Base-by-base conservation (phyloP, 53 echinoderm and acorn worm genomes). In the Actinopyga echinites region DNA sequence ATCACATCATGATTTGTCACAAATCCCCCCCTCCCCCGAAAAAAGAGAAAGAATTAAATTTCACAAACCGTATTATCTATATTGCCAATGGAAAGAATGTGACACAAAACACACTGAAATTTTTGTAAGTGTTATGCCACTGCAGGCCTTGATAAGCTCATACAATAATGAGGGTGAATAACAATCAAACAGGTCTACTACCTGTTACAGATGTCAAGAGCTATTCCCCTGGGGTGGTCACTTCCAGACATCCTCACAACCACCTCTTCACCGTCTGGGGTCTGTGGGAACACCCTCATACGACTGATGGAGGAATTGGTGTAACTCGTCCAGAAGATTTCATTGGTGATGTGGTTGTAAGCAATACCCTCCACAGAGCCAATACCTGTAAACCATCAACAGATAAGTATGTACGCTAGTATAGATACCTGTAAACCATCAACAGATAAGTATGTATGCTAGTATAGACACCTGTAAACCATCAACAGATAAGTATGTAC, bases 281-380 rank as follows among this genome's bases (percentile, higher is more conserved):
- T 33, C 7, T 79, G 40, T 1, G 15, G 19, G 42, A 71, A 71
- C 25, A 95, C 60, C 21, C 55, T 75, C 33, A 90, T 65, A 8
- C 93, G 85, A 57, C 83, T 86, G 74, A 96, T 96, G 55, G 96
- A 93, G 23, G 96, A 96, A 65, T 96, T 93, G 29, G 93, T 93
- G 88, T 96, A 96, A 64, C 96, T 93, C 1, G 96, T 96, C 96
- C 96, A 96, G 80, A 91, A 96, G 35, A 96, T 64, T 83, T 89
- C 87, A 30, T 74, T 85, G 63, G 90, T 89, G 59, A 90, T 60
- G 12, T 87, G 83, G 30, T 96, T 93, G 67, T 93, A 96, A 12
- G 93, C 93, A 43, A 93, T 87, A 19, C 97, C 97, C 82, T 96
- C 97, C n/a, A 88, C 93, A 5, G 93, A 93, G 7, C 97, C 93